Conservation (phyloP, 1,140 invertebrate species). For the Teleogryllus occipitalis region DNA sequence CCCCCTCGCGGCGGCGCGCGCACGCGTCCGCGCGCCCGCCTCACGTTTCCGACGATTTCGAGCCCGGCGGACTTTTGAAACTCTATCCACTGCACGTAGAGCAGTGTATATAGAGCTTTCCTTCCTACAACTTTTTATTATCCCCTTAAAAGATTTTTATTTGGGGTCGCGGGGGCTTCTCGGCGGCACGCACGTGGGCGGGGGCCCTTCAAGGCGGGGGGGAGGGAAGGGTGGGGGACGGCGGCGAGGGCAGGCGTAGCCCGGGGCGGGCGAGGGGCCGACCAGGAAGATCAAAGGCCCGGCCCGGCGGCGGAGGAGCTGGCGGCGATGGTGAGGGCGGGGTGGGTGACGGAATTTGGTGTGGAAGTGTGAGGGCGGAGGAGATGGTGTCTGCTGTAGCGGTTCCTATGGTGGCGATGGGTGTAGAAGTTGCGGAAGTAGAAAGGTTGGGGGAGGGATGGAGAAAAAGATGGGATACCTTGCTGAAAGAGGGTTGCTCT, state of each 20-base stretch:
- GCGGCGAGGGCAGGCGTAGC: too few species aligned
- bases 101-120: neutral
- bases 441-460: neutral
- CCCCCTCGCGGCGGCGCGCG: too few species aligned
- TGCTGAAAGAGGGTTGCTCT: neutral
- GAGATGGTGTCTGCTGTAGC: neutral
- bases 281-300: neutral
- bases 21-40: too few species aligned
- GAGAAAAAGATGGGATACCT: neutral
- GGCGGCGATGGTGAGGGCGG: neutral
- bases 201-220: too few species aligned
- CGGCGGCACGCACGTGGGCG: neutral
- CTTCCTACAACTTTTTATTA: conserved; percentile 1
- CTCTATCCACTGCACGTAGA: neutral
- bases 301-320: neutral
- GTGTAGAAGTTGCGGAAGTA: neutral
- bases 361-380: neutral
- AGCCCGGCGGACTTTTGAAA: neutral
- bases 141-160: conserved; percentile 5
- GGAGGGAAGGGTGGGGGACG: too few species aligned
- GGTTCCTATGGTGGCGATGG: neutral
- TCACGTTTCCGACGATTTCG: neutral
- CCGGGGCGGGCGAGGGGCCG: too few species aligned
- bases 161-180: neutral
- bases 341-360: neutral